Base-by-base conservation (phyloP, 2,797 vertebrate genomes). In the Protonibea diacanthus region DNA sequence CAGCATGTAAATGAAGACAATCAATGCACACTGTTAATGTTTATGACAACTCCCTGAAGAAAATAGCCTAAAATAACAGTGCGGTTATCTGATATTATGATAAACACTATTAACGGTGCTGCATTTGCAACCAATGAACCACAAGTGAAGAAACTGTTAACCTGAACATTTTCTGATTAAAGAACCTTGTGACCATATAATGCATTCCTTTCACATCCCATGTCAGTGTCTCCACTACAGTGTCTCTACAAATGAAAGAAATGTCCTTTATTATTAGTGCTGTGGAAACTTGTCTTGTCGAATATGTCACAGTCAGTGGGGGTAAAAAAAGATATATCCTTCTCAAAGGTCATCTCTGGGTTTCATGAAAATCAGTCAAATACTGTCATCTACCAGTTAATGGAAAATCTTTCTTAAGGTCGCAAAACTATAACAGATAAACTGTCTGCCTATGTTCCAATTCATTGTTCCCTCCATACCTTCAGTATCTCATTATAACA, bases 61-160 rank as follows among this genome's bases (percentile, higher is more conserved):
- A 76, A 49, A 25, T 42, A 61, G 55, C 42, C n/a, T 29, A 4
- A 18, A 64, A 76, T 45, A 21, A 56, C 2, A 21, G 38, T 13
- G 18, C 44, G 6, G 6, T 45, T 74, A 4, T 62, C 5, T 56
- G 23, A 13, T 58, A 12, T 58, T 33, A 14, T 45, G 6, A 73
- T 56, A 48, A 74, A 64, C 58, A 64, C 33, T 6, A 45, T 49
- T 65, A 62, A 45, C 42, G 44, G 25, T 51, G 59, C 23, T 40
- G 42, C 29, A 51, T 73, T 69, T 69, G 57, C 13, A 51, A 29
- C 33, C 62, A 63, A 29, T 58, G 55, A 77, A 59, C 33, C 60
- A 29, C 5, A 18, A 75, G 21, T 21, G 21, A 76, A 64, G 13
- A 59, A 76, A 38, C 20, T 10, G 1, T 49, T 44, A 65, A n/a